Conservation (phyloP, 2,113 vertebrate species). For the Oryzias celebensis region DNA sequence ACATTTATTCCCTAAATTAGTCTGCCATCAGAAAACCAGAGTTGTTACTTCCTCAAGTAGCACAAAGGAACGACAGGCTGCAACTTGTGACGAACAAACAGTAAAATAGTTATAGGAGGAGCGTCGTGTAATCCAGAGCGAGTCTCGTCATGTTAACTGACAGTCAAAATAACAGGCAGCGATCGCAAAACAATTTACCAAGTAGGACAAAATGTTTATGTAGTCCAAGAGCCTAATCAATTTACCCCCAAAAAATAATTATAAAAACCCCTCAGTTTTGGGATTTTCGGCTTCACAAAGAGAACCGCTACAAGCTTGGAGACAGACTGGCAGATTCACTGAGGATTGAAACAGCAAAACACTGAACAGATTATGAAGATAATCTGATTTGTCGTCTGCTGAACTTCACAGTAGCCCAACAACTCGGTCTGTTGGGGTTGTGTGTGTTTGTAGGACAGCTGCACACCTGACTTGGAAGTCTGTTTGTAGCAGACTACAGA, state of each 20-base stretch:
- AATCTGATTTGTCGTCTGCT: conserved; percentile 65
- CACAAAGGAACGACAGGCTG: conserved; percentile 34
- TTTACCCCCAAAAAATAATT: no score
- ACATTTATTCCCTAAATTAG: neutral
- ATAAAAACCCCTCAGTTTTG: neutral
- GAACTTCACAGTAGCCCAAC: conserved; percentile 42
- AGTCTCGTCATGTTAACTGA: conserved; percentile 35
- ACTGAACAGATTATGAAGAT: conserved; percentile 49
- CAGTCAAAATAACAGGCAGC: conserved; percentile 20
- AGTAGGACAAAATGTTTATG: no score
- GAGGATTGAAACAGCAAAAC: conserved; percentile 45
- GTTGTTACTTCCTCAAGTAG: conserved; percentile 13
- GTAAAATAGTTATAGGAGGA: conserved; percentile 38
- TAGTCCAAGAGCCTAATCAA: no score
- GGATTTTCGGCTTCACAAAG: conserved; percentile 14
- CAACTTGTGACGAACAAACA: conserved; percentile 38
- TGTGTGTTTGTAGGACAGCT: conserved; percentile 33
- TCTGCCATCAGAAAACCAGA: neutral
- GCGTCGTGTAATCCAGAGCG: conserved; percentile 28
- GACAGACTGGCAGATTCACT: conserved; percentile 35
- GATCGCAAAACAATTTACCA: neutral
- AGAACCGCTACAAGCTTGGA: conserved; percentile 35
- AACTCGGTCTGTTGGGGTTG: conserved; percentile 35
- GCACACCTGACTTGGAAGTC: conserved; percentile 26
- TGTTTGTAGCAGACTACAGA: conserved; percentile 16